Percentiles rank a stretch among this genome's conserved stretches.
These are phyloP conservation scores for Drosophila orosa DNA, from an alignment of 1,140 invertebrate genomes.

Conservation along the genomic window DNA sequence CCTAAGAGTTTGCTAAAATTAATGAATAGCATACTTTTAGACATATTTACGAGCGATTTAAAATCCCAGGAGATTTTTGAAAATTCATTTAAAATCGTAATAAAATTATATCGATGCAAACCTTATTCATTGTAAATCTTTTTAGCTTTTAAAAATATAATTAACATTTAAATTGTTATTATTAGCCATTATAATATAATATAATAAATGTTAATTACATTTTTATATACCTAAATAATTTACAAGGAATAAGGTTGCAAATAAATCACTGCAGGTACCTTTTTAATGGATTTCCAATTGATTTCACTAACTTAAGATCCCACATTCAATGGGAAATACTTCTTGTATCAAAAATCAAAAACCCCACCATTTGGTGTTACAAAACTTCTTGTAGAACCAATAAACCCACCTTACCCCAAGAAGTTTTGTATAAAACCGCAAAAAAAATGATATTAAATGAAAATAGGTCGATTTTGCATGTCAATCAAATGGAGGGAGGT, in stretches of 20 bases:
- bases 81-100: too few species aligned
- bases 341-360: not conserved
- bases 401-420: not conserved
- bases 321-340: not conserved
- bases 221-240: too few species aligned
- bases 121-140: too few species aligned
- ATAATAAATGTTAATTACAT: too few species aligned
- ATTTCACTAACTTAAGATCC: not conserved
- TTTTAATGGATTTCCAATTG: not conserved
- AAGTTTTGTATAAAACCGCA: not conserved
- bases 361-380: not conserved
- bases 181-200: too few species aligned
- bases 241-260: not conserved
- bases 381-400: not conserved
- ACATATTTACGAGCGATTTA: too few species aligned
- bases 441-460: slow-evolving; percentile 49
- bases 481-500: slow-evolving; percentile 48
- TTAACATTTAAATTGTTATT: too few species aligned
- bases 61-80: too few species aligned
- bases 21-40: too few species aligned
- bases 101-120: too few species aligned
- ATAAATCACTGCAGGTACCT: not conserved
- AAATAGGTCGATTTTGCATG: slow-evolving; percentile 71
- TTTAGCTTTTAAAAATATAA: too few species aligned
- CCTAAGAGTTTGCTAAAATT: not conserved